A percentile compares a stretch with the other conserved stretches of the same genome.
phyloP scores from a whole-genome alignment of 92 coral and sea anemone species.

The Heliopora coerulea region DNA sequence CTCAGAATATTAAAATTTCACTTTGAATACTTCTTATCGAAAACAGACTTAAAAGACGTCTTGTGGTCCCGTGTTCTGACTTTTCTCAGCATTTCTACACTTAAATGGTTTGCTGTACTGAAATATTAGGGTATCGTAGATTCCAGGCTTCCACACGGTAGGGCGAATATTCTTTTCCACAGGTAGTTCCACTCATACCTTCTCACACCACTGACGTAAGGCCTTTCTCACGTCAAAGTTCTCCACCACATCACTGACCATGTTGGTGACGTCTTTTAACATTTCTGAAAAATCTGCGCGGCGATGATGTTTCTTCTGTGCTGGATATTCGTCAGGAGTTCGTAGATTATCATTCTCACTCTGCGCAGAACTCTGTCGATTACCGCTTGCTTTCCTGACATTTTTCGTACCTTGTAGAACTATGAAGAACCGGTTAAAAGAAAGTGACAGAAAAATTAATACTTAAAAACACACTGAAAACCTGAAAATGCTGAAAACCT shows the following conservation, averaged over 20 bases:
- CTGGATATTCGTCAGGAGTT: neutral
- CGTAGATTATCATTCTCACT: neutral
- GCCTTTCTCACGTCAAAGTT: constrained; percentile 49
- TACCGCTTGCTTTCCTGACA: neutral
- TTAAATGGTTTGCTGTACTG: no score
- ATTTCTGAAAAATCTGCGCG: neutral
- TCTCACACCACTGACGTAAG: constrained; percentile 58
- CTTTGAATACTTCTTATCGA: no score
- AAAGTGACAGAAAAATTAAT: neutral
- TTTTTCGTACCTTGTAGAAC: neutral
- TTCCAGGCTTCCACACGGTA: no score
- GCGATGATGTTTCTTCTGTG: neutral
- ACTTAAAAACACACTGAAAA: no score
- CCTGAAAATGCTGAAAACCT: no score
- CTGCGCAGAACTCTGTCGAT: neutral
- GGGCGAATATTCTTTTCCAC: no score
- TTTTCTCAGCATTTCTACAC: no score
- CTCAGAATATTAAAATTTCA: no score
- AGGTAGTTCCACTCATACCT: no score
- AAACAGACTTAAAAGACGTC: no score
- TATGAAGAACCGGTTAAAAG: neutral
- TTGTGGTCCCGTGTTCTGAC: no score
- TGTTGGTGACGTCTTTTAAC: constrained; percentile 1
- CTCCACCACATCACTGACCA: neutral
- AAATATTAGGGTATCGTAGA: no score